Evolutionary conservation across 2,888 invertebrate genomes (phyloP).

Genomic region (Cremastinae sp.): DNA sequence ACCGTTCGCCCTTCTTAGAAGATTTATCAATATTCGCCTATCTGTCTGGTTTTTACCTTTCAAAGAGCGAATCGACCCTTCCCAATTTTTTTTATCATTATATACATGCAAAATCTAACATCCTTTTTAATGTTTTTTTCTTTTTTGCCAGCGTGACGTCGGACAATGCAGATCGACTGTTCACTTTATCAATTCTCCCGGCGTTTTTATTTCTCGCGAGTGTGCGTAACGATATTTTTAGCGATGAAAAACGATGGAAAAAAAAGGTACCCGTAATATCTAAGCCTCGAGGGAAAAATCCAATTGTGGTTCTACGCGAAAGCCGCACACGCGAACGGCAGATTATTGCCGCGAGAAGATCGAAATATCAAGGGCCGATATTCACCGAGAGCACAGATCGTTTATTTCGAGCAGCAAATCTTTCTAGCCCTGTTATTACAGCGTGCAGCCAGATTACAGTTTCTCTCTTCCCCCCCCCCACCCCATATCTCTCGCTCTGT

Average conservation of each 20-base stretch:
- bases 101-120: too few species aligned
- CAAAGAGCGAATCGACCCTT: neutral
- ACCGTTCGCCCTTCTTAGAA: neutral
- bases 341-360: conserved; percentile 40
- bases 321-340: conserved; percentile 53
- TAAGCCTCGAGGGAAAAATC: conserved; percentile 49
- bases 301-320: conserved; percentile 37
- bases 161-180: too few species aligned
- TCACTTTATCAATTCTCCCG: too few species aligned
- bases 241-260: conserved; percentile 1
- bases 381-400: conserved; percentile 52
- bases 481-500: neutral
- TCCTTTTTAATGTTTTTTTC: too few species aligned
- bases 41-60: neutral
- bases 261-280: neutral
- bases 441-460: conserved; percentile 57
- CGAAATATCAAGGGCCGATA: conserved; percentile 46
- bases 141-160: too few species aligned
- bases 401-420: conserved; percentile 57
- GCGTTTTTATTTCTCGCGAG: too few species aligned
- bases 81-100: too few species aligned
- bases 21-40: neutral
- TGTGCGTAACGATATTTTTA: too few species aligned
- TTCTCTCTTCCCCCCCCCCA: conserved; percentile 9
- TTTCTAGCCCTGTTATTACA: conserved; percentile 60